Evolutionary conservation across 1,140 invertebrate genomes (phyloP), one percentile per base, ranked within the genome.

Genomic region (Drosophila malerkotliana): DNA sequence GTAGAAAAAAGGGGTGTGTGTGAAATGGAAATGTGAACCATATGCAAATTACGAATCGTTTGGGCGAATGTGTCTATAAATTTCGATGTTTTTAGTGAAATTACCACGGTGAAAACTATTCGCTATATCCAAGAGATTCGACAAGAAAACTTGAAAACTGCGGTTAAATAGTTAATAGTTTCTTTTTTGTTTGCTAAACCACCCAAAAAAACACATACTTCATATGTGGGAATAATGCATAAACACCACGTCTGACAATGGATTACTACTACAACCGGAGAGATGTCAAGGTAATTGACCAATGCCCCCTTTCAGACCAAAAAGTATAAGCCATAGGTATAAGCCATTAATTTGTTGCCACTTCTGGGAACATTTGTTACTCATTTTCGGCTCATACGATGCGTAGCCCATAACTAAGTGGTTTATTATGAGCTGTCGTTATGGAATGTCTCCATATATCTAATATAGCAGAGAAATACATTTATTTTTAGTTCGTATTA

Each of bases 81-180:
- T 84, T 84, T 77, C 55, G 56, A 72, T 85, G 61, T 77, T 83
- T 85, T 85, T 77, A 80, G 82, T 87, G 80, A 80, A 84, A 85
- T 81, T 77, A 80, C 59, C 54, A 79, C 59, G 62, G 74, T 87
- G 82, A 85, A 85, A 85, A 77, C 80, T 58, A 56, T 72, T 51
- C 48, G 59, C 45, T 45, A 51, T 45, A 51, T 51, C 63, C 63
- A 52, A 67, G 47, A 52, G 34, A 67, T 44, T n/a, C 4, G 5
- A 14, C 14, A 37, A 37, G 15, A 41, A 79, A 58, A 73, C 75
- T 54, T 66, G 77, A 61, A 84, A 80, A 78, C 60, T 63, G 60
- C 48, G 44, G 71, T 61, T 58, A 69, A 74, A 74, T 69, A 64
- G 45, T 76, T 77, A 28, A 28, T 28, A 28, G 26, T 28, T 28